Conservation (phyloP, 2,797 vertebrate species). For the Atherinosoma microstoma region DNA sequence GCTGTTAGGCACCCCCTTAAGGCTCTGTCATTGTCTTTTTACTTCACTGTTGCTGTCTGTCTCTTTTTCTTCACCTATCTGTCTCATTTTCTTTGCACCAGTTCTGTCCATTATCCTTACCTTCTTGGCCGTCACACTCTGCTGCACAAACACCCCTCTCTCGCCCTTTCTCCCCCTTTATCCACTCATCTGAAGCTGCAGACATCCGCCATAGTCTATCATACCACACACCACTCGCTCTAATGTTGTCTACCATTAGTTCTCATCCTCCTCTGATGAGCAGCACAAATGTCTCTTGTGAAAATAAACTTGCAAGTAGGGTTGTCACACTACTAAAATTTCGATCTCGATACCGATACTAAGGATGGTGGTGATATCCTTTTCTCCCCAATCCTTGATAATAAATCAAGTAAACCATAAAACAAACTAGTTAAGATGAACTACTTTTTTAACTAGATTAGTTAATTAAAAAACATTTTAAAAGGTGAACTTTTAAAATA, state of each 20-base stretch:
- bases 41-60: conserved; percentile 25
- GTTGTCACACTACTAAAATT: too few relatives aligned
- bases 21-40: conserved; percentile 13
- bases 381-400: too few relatives aligned
- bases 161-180: conserved; percentile 31
- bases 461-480: too few relatives aligned
- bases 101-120: conserved; percentile 41
- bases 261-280: conserved; percentile 17
- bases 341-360: too few relatives aligned
- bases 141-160: conserved; percentile 48
- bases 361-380: too few relatives aligned
- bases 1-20: conserved; percentile 1
- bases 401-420: too few relatives aligned
- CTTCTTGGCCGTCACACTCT: conserved; percentile 35
- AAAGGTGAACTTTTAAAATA: too few relatives aligned
- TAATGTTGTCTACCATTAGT: conserved; percentile 15
- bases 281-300: conserved; percentile 10
- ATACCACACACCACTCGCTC: conserved; percentile 34
- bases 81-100: conserved; percentile 38
- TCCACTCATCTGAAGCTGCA: conserved; percentile 48
- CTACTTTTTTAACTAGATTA: too few relatives aligned
- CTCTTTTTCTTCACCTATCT: conserved; percentile 33
- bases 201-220: conserved; percentile 40
- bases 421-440: too few relatives aligned
- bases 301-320: not conserved